Conservation (phyloP, 2,113 vertebrate species). For the Corapipo altera region DNA sequence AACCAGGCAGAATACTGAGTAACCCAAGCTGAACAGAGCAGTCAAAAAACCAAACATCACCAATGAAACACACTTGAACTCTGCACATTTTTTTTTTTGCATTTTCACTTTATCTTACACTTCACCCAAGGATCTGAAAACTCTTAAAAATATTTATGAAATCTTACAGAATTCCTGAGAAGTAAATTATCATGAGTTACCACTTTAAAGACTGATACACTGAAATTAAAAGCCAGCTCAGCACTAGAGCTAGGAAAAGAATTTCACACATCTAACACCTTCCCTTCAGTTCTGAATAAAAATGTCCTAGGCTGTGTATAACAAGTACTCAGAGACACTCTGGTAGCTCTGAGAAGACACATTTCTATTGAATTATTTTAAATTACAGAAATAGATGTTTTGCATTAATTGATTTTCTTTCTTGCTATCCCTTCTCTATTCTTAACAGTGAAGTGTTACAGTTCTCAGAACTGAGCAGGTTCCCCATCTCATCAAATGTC, state of each 20-base stretch:
- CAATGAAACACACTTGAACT: not conserved
- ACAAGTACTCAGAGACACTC: not conserved
- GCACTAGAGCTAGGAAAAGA: not conserved
- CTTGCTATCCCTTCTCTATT: not conserved
- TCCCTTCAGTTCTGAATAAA: not conserved
- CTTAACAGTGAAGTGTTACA: not conserved
- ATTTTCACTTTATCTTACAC: not conserved
- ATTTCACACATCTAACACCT: not conserved
- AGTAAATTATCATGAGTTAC: not conserved
- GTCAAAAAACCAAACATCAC: not conserved
- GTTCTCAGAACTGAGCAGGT: not conserved
- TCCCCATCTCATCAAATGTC: not conserved
- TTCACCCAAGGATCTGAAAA: not conserved
- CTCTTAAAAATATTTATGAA: constrained; percentile 26
- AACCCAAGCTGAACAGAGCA: not conserved
- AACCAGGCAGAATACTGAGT: not conserved
- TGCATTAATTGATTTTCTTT: not conserved
- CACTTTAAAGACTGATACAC: not conserved
- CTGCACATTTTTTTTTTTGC: not conserved
- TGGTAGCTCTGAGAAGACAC: not conserved
- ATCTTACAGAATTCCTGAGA: not conserved
- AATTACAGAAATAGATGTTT: not conserved
- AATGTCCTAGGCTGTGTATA: not conserved
- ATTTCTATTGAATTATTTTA: not conserved
- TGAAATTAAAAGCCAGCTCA: constrained; percentile 18